Evolutionary conservation across 2,888 invertebrate species (phyloP).

Genomic region (Drosophila borealis): DNA sequence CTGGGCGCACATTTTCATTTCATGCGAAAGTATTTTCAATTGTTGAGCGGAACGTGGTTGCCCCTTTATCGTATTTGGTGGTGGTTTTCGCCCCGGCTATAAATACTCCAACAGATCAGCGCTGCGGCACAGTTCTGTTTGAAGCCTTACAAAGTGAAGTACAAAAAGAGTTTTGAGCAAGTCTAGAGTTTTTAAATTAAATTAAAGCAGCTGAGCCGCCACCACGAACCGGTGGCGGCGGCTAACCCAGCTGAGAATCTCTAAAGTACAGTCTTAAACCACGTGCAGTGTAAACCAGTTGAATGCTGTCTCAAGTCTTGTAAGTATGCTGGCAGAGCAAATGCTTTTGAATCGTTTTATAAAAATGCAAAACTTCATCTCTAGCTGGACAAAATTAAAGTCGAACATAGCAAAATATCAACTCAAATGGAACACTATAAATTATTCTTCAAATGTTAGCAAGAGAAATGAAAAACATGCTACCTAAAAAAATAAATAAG

Average conservation of each 20-base stretch:
- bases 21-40: slow-evolving; percentile 75
- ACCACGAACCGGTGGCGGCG: slow-evolving; percentile 68
- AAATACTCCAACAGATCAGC: slow-evolving; percentile 61
- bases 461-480: background rate
- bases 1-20: slow-evolving; percentile 43
- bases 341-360: background rate
- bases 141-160: slow-evolving; percentile 44
- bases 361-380: slow-evolving; percentile 2
- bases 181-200: background rate
- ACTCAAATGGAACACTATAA: background rate
- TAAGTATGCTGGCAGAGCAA: slow-evolving; percentile 24
- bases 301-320: background rate
- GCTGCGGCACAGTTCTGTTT: slow-evolving; percentile 55
- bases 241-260: slow-evolving; percentile 18
- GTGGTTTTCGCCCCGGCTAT: slow-evolving; percentile 57
- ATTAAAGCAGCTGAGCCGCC: slow-evolving; percentile 53
- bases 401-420: background rate
- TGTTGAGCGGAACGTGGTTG: slow-evolving; percentile 34
- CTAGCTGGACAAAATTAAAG: slow-evolving; percentile 2
- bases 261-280: slow-evolving; percentile 12
- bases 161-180: slow-evolving; percentile 5
- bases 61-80: slow-evolving; percentile 49
- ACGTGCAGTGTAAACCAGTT: slow-evolving; percentile 1
- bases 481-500: no score
- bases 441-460: background rate